A percentile compares a stretch with the other conserved stretches of the same genome.
Conservation (phyloP, 2,888 invertebrate genomes). For the Lacanobia oleracea region DNA sequence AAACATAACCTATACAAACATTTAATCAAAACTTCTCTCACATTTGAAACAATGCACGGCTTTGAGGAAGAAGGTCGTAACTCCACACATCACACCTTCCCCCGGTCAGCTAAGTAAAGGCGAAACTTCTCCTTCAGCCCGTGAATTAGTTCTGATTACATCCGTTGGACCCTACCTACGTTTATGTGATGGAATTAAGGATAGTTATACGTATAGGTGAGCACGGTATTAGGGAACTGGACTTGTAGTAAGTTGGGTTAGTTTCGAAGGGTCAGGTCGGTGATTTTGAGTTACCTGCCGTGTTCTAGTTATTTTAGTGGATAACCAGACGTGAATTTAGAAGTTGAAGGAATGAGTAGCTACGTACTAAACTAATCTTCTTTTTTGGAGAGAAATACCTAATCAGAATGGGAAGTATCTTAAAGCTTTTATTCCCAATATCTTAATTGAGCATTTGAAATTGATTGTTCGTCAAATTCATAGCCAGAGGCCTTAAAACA, state of each 20-base stretch:
- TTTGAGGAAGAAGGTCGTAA: conserved; percentile 34
- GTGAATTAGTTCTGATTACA: conserved; percentile 71
- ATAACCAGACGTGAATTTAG: conserved; percentile 22
- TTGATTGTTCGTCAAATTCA: too few relatives aligned
- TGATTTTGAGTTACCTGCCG: conserved; percentile 52
- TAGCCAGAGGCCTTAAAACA: too few relatives aligned
- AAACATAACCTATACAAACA: conserved; percentile 30
- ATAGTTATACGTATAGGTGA: conserved; percentile 31
- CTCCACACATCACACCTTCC: conserved; percentile 42
- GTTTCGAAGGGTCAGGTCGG: conserved; percentile 48
- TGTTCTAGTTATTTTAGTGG: conserved; percentile 56
- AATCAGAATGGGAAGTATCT: not conserved
- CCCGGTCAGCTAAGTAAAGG: conserved; percentile 38
- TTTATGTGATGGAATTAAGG: conserved; percentile 53
- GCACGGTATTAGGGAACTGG: conserved; percentile 46
- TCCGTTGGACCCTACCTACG: conserved; percentile 58
- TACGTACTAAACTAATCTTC: not conserved
- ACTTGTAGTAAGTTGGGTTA: conserved; percentile 55
- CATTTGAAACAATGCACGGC: conserved; percentile 43
- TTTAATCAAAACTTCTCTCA: conserved; percentile 47
- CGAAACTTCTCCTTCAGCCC: conserved; percentile 57
- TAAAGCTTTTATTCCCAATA: too few relatives aligned
- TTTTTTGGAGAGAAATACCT: not conserved
- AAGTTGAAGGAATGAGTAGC: not conserved
- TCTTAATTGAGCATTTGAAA: too few relatives aligned